Percentiles rank a stretch among this genome's conserved stretches.
Conservation (phyloP, 1,140 invertebrate species). For the Galendromus occidentalis region DNA sequence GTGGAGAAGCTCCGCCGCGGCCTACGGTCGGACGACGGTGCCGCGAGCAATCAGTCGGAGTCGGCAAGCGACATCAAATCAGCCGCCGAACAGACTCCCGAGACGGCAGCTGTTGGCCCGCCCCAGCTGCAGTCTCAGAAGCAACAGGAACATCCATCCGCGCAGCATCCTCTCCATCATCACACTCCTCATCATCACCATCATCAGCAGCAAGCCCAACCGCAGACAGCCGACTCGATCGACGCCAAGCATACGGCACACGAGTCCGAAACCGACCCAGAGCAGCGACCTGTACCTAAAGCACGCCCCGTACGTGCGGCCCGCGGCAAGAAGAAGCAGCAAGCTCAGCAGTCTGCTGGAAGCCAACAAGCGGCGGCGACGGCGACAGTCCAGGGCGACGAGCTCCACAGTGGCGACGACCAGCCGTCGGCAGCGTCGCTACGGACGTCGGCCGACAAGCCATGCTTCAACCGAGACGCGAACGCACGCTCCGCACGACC, state of each 20-base stretch:
- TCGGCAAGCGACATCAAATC: not conserved
- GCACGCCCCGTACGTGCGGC: not conserved
- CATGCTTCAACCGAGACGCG: conserved; percentile 3
- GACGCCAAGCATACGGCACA: no score
- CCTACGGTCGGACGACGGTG: not conserved
- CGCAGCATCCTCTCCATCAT: conserved; percentile 22
- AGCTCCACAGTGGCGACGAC: not conserved
- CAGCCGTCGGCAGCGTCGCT: not conserved
- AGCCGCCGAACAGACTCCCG: not conserved
- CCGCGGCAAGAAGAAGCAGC: conserved; percentile 2
- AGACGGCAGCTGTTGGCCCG: not conserved
- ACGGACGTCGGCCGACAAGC: not conserved
- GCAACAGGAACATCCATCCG: conserved; percentile 22
- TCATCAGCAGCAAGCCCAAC: conserved; percentile 21
- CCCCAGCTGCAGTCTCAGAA: conserved; percentile 14
- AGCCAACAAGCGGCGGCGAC: conserved; percentile 3
- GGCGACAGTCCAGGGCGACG: not conserved
- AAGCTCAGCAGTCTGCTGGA: not conserved
- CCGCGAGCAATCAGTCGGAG: not conserved
- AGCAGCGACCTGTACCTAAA: not conserved
- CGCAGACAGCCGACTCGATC: not conserved
- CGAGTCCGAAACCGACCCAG: not conserved
- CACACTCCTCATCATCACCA: conserved; percentile 21
- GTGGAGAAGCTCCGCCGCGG: conserved; percentile 10
- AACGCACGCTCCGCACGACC: not conserved